Evolutionary conservation across 2,797 vertebrate genomes (phyloP), one percentile per base, ranked within the genome.

Genomic region (Lophotriccus pileatus): DNA sequence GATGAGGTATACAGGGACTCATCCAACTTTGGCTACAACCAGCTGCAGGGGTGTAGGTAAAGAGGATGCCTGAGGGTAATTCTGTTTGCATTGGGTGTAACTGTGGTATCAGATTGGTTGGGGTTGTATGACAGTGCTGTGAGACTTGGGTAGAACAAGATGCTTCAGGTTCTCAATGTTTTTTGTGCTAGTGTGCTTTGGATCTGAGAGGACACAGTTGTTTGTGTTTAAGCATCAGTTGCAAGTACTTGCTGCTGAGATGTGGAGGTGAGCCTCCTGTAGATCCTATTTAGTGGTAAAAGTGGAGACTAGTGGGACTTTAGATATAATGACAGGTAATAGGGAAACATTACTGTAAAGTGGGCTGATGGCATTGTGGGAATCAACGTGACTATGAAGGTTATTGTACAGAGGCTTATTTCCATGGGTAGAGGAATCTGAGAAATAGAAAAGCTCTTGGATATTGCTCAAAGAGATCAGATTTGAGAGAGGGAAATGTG

Each of bases 1-100:
- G 20, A 1, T 0, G 4, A 24, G 3, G 4, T 12, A 6, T 2
- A 9, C 7, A 44, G 56, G 11, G 8, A 10, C 32, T 70, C 10
- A 2, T 5, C 49, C 20, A 62, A 9, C 22, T 70, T 52, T 9
- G 24, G 16, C 37, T 47, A 6, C 2, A 3, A 4, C 3, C 34
- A 50, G 53, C 15, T 63, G 23, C 4, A 22, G 23, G 13, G 39
- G 39, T 39, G 39, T 34, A 50, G 73, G 25, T 30, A 12, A 36
- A 50, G 34, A 46, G 7, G 6, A 22, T 22, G 7, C 3, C 1
- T 18, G 19, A 11, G n/a, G 20, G 24, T 32, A 14, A 32, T 24
- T 55, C n/a, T 32, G n/a, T 59, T 72, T 41, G 25, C 5, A 0
- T 4, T 43, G 21, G 16, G 4, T 67, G 27, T 49, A 18, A 43